Evolutionary conservation across 2,113 vertebrate species (phyloP), one percentile per base, ranked within the genome.

Genomic region (Microcebus jonahi): DNA sequence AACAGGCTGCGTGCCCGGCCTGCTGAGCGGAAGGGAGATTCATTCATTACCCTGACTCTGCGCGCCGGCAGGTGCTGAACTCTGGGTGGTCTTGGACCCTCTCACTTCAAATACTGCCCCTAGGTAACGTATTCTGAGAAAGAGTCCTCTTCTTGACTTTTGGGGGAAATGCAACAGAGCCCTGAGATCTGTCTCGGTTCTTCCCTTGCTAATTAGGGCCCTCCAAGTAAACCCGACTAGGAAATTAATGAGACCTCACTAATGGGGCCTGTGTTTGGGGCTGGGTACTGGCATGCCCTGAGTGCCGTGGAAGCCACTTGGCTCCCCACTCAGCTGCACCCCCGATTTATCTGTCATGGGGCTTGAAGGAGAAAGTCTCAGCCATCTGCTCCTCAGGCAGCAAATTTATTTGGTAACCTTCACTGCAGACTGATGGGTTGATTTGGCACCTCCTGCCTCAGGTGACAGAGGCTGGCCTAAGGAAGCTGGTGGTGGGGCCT

Each of bases 221-320:
- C 94, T 96, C 97, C 94, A 94, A 63, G 93, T 70, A 98, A 96
- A 67, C 20, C 50, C 45, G 65, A 96, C 70, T 97, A 88, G 90
- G 45, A 96, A 96, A 92, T 95, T 95, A 96, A 96, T 97, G 92
- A 98, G 88, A 63, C 85, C 65, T 92, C 89, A 34, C 85, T 92
- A 95, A 96, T 63, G 10, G n/a, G 75, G 89, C 94, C 92, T 95
- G 95, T 88, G 53, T 36, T 73, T 82, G 75, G 57, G 91, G 97
- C 95, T 95, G 12, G 92, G 45, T 92, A 91, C 73, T 39, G 91
- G 59, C 95, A 88, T 39, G 67, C 71, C 75, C 95, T 91, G 91
- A 95, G 87, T 71, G 82, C 29, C 68, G 97, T 91, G 57, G 95
- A 86, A 94, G 55, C 57, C 1, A 4, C 42, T 80, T 42, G 0